Percentiles rank a stretch among this genome's conserved stretches.
Conservation (phyloP, 2,797 vertebrate species). For the Trichosurus vulpecula region DNA sequence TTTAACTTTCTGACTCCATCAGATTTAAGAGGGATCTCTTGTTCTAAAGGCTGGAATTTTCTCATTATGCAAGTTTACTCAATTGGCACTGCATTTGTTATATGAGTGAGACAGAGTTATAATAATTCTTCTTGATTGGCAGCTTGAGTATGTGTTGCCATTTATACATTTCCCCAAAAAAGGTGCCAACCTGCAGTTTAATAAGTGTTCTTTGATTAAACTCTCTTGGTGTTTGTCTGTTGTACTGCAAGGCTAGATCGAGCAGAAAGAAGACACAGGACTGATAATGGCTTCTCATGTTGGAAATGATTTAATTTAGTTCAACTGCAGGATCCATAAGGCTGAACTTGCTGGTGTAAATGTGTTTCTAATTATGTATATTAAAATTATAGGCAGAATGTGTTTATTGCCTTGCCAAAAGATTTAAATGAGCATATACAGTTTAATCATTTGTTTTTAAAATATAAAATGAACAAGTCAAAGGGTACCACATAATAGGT, state of each 20-base stretch:
- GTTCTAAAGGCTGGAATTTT: not conserved
- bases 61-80: not conserved
- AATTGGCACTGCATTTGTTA: slow-evolving; percentile 52
- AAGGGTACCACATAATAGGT: not conserved
- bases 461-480: slow-evolving; percentile 23
- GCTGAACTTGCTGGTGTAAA: slow-evolving; percentile 73
- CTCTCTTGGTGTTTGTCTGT: slow-evolving; percentile 56
- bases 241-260: slow-evolving; percentile 47
- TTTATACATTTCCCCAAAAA: slow-evolving; percentile 73
- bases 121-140: slow-evolving; percentile 65
- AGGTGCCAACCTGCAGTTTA: slow-evolving; percentile 66
- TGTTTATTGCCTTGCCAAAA: slow-evolving; percentile 72
- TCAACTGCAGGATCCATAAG: slow-evolving; percentile 54
- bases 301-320: slow-evolving; percentile 77
- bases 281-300: slow-evolving; percentile 69
- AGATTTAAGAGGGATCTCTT: not conserved
- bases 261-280: slow-evolving; percentile 68
- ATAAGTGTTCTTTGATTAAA: slow-evolving; percentile 78
- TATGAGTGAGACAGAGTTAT: slow-evolving; percentile 52
- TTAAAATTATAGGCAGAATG: slow-evolving; percentile 51
- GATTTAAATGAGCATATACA: slow-evolving; percentile 63
- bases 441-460: slow-evolving; percentile 49
- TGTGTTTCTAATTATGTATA: slow-evolving; percentile 77
- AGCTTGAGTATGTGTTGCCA: slow-evolving; percentile 53
- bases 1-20: not conserved